phyloP scores from a whole-genome alignment of 2,113 vertebrate genomes.

The Eretmochelys imbricata region DNA sequence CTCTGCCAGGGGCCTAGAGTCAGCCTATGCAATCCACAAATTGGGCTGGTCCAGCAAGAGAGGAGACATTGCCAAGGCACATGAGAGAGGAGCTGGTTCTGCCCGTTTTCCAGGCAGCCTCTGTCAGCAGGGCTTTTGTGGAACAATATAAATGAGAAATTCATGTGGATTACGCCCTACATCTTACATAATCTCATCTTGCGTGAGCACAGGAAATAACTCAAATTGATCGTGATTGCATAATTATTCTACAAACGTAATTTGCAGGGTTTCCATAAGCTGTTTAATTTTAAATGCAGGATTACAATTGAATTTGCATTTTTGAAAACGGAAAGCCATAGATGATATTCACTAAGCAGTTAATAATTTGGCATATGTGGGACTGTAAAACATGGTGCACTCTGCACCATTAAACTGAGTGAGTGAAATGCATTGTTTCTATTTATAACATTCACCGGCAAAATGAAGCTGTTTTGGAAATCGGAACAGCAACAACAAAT shows the following conservation, averaged over 20 bases:
- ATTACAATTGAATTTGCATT: slow-evolving; percentile 13
- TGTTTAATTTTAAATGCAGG: slow-evolving; percentile 2
- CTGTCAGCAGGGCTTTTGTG: background rate
- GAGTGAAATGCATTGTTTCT: background rate
- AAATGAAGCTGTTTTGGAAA: background rate
- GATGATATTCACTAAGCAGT: background rate
- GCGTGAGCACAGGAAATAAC: background rate
- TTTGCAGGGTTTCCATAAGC: background rate
- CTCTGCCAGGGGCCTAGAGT: background rate
- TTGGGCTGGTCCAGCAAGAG: background rate
- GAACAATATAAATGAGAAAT: rapidly evolving
- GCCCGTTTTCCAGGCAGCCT: background rate
- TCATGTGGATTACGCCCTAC: background rate
- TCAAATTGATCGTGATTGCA: background rate
- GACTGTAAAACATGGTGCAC: slow-evolving; percentile 10
- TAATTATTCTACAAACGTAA: background rate
- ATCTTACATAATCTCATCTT: background rate
- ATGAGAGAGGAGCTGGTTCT: background rate
- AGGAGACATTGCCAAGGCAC: background rate
- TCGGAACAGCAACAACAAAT: background rate
- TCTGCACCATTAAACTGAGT: background rate
- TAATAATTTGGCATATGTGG: background rate
- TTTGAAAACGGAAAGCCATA: background rate
- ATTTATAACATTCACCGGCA: background rate
- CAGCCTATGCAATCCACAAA: background rate